Conservation (phyloP, 2,888 invertebrate species). For the Acleris laterana region DNA sequence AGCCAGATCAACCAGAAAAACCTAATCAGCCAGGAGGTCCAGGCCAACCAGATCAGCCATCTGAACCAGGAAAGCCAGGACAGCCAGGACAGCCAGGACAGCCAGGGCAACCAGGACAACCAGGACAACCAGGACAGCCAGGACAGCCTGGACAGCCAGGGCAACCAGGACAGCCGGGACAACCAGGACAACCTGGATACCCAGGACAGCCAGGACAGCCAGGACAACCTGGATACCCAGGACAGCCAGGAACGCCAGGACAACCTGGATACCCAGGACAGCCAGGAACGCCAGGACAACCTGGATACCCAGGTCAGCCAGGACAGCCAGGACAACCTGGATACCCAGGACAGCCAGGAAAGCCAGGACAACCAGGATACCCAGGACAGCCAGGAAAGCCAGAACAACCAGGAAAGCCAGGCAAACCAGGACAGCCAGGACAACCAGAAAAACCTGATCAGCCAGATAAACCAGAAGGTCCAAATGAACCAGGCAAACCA, state of each 20-base stretch:
- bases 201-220: neutral
- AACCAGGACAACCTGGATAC: neutral
- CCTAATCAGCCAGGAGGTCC: neutral
- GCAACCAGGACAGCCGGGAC: neutral
- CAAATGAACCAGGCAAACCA: neutral
- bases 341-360: neutral
- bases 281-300: neutral
- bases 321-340: neutral
- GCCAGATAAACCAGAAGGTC: neutral
- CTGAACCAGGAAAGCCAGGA: too few species aligned
- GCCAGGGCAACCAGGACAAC: neutral
- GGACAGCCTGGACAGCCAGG: neutral
- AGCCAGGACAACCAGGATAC: neutral
- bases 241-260: neutral
- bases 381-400: neutral
- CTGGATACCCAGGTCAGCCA: neutral
- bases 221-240: neutral
- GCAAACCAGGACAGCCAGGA: neutral
- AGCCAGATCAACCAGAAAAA: neutral
- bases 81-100: too few species aligned
- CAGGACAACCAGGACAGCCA: neutral
- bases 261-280: neutral
- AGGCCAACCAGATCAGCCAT: too few species aligned
- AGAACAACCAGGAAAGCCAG: neutral
- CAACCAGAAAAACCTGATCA: neutral